Conservation (phyloP, 2,888 invertebrate genomes). For the Dicycla oo region DNA sequence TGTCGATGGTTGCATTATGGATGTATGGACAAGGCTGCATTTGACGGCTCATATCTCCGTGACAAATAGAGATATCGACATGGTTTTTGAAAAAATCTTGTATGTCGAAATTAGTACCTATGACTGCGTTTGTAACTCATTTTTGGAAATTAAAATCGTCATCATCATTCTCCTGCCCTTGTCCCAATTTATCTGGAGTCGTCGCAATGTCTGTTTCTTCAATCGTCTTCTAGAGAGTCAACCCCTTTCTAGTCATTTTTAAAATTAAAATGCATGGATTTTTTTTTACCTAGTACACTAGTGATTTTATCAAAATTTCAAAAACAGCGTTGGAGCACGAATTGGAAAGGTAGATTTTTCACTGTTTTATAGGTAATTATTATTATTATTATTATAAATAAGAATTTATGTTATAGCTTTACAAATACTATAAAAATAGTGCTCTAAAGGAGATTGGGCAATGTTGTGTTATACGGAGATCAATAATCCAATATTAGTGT, state of each 20-base stretch:
- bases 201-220: too few relatives aligned
- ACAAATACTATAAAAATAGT: background rate
- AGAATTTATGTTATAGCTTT: background rate
- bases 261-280: background rate
- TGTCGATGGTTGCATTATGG: too few relatives aligned
- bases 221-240: background rate
- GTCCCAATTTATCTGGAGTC: too few relatives aligned
- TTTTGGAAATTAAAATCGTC: too few relatives aligned
- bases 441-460: background rate
- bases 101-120: too few relatives aligned
- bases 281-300: background rate
- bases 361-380: background rate
- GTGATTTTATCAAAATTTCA: constrained; percentile 16
- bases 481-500: background rate
- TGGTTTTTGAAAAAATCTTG: too few relatives aligned
- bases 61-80: too few relatives aligned
- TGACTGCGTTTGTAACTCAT: too few relatives aligned
- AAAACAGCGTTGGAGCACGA: constrained; percentile 4
- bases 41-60: too few relatives aligned
- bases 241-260: background rate
- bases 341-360: constrained; percentile 31
- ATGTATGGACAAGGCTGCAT: too few relatives aligned
- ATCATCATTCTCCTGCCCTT: too few relatives aligned
- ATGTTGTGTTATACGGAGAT: background rate
- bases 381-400: background rate